Evolutionary conservation across 2,113 vertebrate genomes (phyloP).

Genomic region (Cariama cristata): DNA sequence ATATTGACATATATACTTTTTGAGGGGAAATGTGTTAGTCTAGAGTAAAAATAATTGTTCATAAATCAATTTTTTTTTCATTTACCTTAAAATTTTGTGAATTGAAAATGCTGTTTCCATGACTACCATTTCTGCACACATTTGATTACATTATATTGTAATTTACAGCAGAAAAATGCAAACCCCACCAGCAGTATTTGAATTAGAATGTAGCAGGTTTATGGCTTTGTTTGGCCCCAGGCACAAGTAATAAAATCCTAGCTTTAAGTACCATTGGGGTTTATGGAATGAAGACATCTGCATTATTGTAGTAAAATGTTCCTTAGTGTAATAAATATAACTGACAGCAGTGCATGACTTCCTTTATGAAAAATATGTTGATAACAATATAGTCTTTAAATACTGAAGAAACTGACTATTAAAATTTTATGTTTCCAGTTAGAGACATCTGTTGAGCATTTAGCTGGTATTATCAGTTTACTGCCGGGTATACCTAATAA

Average conservation of each 20-base stretch:
- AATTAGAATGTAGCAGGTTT: slow-evolving; percentile 79
- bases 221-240: slow-evolving; percentile 79
- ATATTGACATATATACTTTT: slow-evolving; percentile 3
- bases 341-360: slow-evolving; percentile 79
- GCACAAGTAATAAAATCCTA: slow-evolving; percentile 82
- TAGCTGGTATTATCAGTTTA: slow-evolving; percentile 73
- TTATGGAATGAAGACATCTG: slow-evolving; percentile 85
- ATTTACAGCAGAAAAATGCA: slow-evolving; percentile 73
- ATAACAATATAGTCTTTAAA: slow-evolving; percentile 80
- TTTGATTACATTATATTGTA: slow-evolving; percentile 74
- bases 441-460: slow-evolving; percentile 77
- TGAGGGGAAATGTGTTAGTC: slow-evolving; percentile 20
- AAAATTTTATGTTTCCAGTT: slow-evolving; percentile 81
- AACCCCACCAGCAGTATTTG: slow-evolving; percentile 67
- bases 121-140: slow-evolving; percentile 71
- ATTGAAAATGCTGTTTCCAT: slow-evolving; percentile 62
- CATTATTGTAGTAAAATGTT: slow-evolving; percentile 86
- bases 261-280: slow-evolving; percentile 82
- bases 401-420: slow-evolving; percentile 78
- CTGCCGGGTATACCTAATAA: slow-evolving; percentile 66
- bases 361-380: slow-evolving; percentile 83
- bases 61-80: slow-evolving; percentile 41
- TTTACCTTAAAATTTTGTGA: slow-evolving; percentile 68
- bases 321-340: slow-evolving; percentile 84
- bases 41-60: slow-evolving; percentile 40